These are phyloP conservation scores for Kryphioiulus occultus DNA, from an alignment of 2,888 invertebrate genomes.

Conservation along the genomic window DNA sequence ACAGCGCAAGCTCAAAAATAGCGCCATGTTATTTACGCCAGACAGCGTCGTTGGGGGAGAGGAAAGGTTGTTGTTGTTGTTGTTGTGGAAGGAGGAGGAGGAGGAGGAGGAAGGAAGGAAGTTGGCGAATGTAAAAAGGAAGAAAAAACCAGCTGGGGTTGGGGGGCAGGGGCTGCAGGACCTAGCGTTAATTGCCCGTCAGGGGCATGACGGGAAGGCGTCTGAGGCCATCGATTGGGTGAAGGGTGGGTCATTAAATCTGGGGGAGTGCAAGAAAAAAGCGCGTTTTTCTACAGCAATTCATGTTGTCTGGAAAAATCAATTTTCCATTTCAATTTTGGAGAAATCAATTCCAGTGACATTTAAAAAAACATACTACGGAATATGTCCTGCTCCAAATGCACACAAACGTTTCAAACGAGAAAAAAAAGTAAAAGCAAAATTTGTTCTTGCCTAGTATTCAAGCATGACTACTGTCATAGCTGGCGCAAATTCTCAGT, in stretches of 20 bases:
- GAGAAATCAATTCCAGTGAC: too few relatives aligned
- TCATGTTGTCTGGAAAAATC: too few relatives aligned
- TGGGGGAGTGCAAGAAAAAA: too few relatives aligned
- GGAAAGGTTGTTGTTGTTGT: slow-evolving; percentile 5
- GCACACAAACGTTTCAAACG: too few relatives aligned
- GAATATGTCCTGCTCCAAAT: too few relatives aligned
- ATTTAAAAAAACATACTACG: too few relatives aligned
- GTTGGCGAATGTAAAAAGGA: background rate
- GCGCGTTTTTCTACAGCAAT: too few relatives aligned
- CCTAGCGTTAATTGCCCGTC: background rate
- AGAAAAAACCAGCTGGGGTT: background rate
- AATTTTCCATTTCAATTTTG: too few relatives aligned
- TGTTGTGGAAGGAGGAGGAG: background rate
- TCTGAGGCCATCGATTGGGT: background rate
- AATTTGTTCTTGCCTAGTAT: too few relatives aligned
- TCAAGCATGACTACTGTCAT: too few relatives aligned
- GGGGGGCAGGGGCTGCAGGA: background rate
- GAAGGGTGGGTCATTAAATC: background rate
- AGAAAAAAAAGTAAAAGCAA: too few relatives aligned
- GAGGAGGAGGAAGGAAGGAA: background rate
- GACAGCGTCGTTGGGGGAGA: slow-evolving; percentile 33
- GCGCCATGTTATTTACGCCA: slow-evolving; percentile 29
- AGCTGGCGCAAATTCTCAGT: too few relatives aligned
- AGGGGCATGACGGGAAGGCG: background rate
- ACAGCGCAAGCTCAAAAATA: background rate